Base-by-base conservation (phyloP, 2,888 invertebrate genomes). In the Arrhopalites spinosus region DNA sequence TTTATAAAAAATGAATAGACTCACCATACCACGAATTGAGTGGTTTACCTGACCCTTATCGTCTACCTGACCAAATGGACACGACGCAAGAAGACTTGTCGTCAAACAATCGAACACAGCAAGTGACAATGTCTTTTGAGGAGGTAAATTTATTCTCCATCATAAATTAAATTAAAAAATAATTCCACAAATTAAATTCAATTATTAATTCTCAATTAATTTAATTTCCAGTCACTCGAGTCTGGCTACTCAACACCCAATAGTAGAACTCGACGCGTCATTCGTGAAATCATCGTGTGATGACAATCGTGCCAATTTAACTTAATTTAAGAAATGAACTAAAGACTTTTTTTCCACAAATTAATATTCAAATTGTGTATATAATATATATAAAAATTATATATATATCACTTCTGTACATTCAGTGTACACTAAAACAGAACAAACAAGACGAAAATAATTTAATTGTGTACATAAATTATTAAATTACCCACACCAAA, bases 181-280 rank as follows among this genome's bases (percentile, higher is more conserved):
- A n/a, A n/a, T n/a, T n/a, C n/a, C n/a, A n/a, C n/a, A n/a, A n/a
- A n/a, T n/a, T n/a, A n/a, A n/a, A n/a, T n/a, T n/a, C n/a, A n/a
- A n/a, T n/a, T n/a, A n/a, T n/a, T n/a, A n/a, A n/a, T n/a, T n/a
- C n/a, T n/a, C n/a, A n/a, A n/a, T n/a, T n/a, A n/a, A n/a, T n/a
- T n/a, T n/a, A n/a, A n/a, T n/a, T n/a, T n/a, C n/a, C n/a, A n/a
- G 88, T 94, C 94, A 83, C 89, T 95, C 72, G 96, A 95, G 87
- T 94, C 94, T 79, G 96, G 95, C 73, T 95, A 95, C 87, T 95
- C 95, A 81, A 95, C 96, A 83, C 95, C 95, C 79, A 95, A 95
- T 88, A 94, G 95, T 84, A 91, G 95, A 85, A 93, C 93, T 85
- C 90, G 95, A 83, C 89, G 96, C 85, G 95, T 96, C 86, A 95